Evolutionary conservation across 2,888 invertebrate species (phyloP).

Genomic region (Trichopria drosophilae): DNA sequence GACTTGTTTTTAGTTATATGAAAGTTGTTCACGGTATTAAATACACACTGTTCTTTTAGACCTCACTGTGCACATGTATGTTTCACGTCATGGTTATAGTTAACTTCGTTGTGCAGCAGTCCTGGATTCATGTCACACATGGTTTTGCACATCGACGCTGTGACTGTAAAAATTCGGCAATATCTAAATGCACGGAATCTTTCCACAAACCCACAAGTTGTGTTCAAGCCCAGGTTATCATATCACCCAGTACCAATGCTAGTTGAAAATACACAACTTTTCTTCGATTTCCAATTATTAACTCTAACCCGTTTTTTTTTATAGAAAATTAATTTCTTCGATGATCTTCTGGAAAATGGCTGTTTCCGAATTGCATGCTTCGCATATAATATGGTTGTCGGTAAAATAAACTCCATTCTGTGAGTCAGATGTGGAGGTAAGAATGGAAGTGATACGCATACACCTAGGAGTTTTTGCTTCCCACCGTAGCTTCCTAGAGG

Average conservation of each 20-base stretch:
- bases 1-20: constrained; percentile 24
- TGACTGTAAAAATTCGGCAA: constrained; percentile 21
- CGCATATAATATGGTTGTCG: constrained; percentile 13
- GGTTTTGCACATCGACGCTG: constrained; percentile 2
- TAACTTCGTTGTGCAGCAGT: constrained; percentile 3
- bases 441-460: constrained; percentile 11
- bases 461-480: constrained; percentile 8
- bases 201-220: no score
- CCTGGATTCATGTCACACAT: no score
- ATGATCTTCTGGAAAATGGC: constrained; percentile 11
- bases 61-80: constrained; percentile 19
- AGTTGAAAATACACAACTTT: constrained; percentile 19
- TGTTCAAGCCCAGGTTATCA: constrained; percentile 15
- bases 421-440: constrained; percentile 12
- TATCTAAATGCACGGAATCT: constrained; percentile 16
- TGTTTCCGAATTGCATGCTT: constrained; percentile 17
- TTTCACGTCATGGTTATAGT: no score
- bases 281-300: background rate
- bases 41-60: constrained; percentile 23
- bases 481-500: constrained; percentile 14
- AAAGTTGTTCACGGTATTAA: constrained; percentile 14
- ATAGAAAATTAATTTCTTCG: constrained; percentile 13
- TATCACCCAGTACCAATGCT: constrained; percentile 21
- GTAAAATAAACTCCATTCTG: constrained; percentile 10
- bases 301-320: constrained; percentile 10